Conservation (phyloP, 1,140 invertebrate species). For the Ephestia elutella region DNA sequence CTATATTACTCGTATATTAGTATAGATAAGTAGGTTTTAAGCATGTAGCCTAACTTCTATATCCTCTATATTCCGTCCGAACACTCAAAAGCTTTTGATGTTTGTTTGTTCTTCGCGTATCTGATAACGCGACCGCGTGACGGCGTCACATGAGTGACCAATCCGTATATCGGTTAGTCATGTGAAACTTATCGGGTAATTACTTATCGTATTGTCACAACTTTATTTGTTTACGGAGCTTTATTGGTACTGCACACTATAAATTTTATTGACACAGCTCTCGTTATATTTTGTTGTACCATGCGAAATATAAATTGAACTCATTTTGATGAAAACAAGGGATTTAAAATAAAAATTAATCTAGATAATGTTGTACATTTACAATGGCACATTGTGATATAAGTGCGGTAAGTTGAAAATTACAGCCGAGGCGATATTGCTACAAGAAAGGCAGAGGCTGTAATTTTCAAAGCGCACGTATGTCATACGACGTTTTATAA, state of each 20-base stretch:
- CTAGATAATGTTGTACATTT: too few relatives aligned
- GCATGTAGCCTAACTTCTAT: not conserved
- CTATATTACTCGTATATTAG: too few relatives aligned
- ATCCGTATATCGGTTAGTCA: not conserved
- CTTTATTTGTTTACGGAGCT: not conserved
- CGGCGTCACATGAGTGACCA: slow-evolving; percentile 1
- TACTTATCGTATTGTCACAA: not conserved
- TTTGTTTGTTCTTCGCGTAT: not conserved
- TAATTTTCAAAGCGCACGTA: too few relatives aligned
- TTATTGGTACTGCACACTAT: not conserved
- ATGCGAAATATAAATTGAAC: too few relatives aligned
- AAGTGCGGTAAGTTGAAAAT: too few relatives aligned
- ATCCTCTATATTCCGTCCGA: not conserved
- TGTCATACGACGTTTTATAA: too few relatives aligned
- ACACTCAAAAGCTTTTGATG: not conserved
- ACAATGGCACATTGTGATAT: too few relatives aligned
- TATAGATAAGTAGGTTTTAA: not conserved
- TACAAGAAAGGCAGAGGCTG: too few relatives aligned
- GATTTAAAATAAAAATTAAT: too few relatives aligned
- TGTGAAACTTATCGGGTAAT: slow-evolving; percentile 3
- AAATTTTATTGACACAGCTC: not conserved
- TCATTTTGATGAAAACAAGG: too few relatives aligned
- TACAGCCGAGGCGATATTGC: too few relatives aligned
- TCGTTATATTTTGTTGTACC: not conserved
- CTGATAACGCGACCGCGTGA: slow-evolving; percentile 1